Evolutionary conservation across 2,888 invertebrate species (phyloP).

Genomic region (Drosophila flavopinicola): DNA sequence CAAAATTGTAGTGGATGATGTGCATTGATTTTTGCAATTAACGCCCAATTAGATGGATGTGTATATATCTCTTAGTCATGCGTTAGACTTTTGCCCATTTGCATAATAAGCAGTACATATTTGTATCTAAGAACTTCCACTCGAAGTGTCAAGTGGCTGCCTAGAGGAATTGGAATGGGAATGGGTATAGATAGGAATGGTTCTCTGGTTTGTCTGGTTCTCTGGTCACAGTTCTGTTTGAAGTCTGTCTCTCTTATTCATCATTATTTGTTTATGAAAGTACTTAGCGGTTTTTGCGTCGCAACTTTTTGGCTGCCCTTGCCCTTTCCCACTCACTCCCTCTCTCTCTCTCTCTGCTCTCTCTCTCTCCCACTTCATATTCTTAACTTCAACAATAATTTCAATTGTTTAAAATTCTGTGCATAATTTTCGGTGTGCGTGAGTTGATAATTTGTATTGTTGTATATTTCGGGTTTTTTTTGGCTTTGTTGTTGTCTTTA

Average conservation of each 20-base stretch:
- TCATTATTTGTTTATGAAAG: conserved; percentile 73
- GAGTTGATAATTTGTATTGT: conserved; percentile 49
- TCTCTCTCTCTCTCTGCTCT: neutral
- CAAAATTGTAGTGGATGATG: conserved; percentile 40
- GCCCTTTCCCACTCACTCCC: neutral
- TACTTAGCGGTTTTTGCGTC: conserved; percentile 67
- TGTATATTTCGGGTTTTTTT: conserved; percentile 9
- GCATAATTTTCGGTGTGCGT: conserved; percentile 50
- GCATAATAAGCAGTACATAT: conserved; percentile 33
- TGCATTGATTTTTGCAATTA: conserved; percentile 71
- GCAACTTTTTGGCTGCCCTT: conserved; percentile 35
- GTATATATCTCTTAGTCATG: neutral
- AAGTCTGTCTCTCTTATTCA: conserved; percentile 31
- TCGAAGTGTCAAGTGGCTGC: conserved; percentile 71
- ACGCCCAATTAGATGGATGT: conserved; percentile 62
- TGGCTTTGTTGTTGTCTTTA: conserved; percentile 26
- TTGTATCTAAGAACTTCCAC: conserved; percentile 37
- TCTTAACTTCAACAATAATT: conserved; percentile 34
- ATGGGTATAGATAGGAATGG: neutral
- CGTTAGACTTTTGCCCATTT: conserved; percentile 38
- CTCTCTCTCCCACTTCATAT: neutral
- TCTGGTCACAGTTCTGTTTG: conserved; percentile 12
- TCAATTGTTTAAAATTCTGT: conserved; percentile 74
- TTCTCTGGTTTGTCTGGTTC: neutral
- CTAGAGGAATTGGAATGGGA: conserved; percentile 4